These are phyloP conservation scores for Penaeus japonicus DNA, from an alignment of 1,140 invertebrate species.

Conservation along the genomic window DNA sequence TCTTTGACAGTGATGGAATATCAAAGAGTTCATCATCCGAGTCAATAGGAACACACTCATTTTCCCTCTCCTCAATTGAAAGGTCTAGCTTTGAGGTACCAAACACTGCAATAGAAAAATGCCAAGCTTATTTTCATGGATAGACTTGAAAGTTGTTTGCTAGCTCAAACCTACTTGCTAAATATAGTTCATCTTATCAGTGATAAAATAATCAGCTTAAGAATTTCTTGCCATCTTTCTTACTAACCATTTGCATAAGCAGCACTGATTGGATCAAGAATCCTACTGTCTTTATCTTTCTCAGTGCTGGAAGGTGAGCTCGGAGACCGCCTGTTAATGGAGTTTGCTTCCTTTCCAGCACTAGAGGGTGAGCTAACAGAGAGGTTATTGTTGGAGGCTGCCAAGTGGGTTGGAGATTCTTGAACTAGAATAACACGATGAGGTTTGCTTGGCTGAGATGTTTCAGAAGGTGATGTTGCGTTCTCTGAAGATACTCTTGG, in stretches of 20 bases:
- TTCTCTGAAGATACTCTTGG: neutral
- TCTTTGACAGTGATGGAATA: neutral
- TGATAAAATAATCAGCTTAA: neutral
- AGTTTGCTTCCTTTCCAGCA: neutral
- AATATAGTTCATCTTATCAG: no score
- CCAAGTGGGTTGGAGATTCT: conserved; percentile 16
- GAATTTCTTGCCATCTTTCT: neutral
- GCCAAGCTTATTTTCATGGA: neutral
- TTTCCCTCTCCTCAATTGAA: conserved; percentile 24
- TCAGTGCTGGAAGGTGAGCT: neutral
- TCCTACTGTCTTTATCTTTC: conserved; percentile 6
- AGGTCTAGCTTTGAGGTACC: conserved; percentile 18
- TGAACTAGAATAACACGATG: conserved; percentile 23
- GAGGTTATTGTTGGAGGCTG: neutral
- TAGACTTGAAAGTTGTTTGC: neutral
- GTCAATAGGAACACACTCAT: conserved; percentile 53
- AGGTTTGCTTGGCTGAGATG: neutral
- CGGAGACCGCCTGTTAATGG: neutral
- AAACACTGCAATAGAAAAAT: neutral
- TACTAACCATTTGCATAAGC: neutral
- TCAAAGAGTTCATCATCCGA: conserved; percentile 54
- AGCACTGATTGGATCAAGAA: conserved; percentile 6
- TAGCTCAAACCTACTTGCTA: no score
- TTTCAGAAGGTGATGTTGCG: neutral
- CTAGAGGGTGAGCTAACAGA: neutral